Base-by-base conservation (phyloP, 1,140 invertebrate species). In the Aplysia californica region DNA sequence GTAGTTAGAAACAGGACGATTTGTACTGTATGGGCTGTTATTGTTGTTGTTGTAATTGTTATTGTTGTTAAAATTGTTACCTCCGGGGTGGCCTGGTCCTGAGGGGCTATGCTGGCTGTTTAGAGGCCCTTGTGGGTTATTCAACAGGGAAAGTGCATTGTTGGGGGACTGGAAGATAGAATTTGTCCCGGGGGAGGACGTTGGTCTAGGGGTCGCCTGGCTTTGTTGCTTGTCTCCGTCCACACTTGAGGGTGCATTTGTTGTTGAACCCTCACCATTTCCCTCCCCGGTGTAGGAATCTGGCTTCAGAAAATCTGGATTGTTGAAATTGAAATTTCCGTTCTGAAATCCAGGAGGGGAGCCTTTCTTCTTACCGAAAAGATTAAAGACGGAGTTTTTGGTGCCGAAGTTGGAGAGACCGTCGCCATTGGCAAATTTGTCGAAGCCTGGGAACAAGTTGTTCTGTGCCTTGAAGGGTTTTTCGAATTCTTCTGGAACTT, bases 271-370 rank as follows among this genome's bases (percentile, higher is more conserved):
- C 10, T 50, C 44, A 10, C n/a, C n/a, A 50, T n/a, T 50, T 15
- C n/a, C 44, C 44, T 50, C 10, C n/a, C 44, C 44, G n/a, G 10
- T 61, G 26, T 61, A 61, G 10, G 58, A 61, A 26, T 61, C 58
- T 20, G 58, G 58, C 26, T 26, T 61, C 58, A 61, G 58, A 31
- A 61, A 61, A 31, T 61, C 58, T 61, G 18, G 18, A 31, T 61
- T 61, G 58, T 61, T 61, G 29, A 61, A 61, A 26, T 61, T 61
- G 58, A 61, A 61, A 10, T 61, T 20, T 23, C 58, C 58, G 29
- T 61, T 26, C 29, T 61, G 10, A 29, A 61, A 61, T 6, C 58
- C 58, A 18, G 58, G 58, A 10, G 58, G 58, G 6, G 18, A 20
- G 6, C 6, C 10, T 10, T 26, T 31, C 26, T 26, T 61, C 6